Evolutionary conservation across 2,113 vertebrate genomes (phyloP).

Genomic region (Entelurus aequoreus): DNA sequence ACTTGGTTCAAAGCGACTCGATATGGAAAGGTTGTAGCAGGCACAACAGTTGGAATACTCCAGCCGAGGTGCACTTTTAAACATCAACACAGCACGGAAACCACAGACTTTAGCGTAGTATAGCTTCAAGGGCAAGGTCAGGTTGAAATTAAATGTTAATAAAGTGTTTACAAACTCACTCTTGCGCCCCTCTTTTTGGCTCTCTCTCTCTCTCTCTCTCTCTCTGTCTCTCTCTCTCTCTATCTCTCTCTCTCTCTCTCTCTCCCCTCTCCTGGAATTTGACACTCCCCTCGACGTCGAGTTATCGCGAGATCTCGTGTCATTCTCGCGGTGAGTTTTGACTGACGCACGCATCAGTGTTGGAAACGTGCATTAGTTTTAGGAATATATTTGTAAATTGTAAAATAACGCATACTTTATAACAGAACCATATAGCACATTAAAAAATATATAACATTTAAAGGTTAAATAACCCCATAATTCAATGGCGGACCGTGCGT

Average conservation of each 20-base stretch:
- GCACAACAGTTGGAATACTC: constrained; percentile 51
- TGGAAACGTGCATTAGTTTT: no score
- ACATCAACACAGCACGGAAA: constrained; percentile 23
- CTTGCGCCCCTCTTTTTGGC: constrained; percentile 68
- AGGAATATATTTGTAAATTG: no score
- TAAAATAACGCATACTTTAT: no score
- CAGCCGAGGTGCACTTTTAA: constrained; percentile 16
- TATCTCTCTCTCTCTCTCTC: constrained; percentile 53
- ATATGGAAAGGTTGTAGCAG: constrained; percentile 45
- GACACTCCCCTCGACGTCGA: constrained; percentile 70
- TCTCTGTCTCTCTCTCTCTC: constrained; percentile 56
- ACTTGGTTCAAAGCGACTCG: constrained; percentile 58
- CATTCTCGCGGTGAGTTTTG: not conserved
- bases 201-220: constrained; percentile 57
- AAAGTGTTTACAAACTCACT: constrained; percentile 82
- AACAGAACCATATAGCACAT: not conserved
- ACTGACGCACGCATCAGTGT: no score
- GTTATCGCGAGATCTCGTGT: constrained; percentile 64
- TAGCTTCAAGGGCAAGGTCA: constrained; percentile 5
- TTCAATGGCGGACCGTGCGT: no score
- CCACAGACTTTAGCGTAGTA: constrained; percentile 1
- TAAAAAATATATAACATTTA: no score
- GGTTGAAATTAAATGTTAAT: constrained; percentile 47
- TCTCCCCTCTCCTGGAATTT: constrained; percentile 74
- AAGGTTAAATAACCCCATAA: no score